phyloP scores from a whole-genome alignment of 2,797 vertebrate species.

The Lophius americanus region DNA sequence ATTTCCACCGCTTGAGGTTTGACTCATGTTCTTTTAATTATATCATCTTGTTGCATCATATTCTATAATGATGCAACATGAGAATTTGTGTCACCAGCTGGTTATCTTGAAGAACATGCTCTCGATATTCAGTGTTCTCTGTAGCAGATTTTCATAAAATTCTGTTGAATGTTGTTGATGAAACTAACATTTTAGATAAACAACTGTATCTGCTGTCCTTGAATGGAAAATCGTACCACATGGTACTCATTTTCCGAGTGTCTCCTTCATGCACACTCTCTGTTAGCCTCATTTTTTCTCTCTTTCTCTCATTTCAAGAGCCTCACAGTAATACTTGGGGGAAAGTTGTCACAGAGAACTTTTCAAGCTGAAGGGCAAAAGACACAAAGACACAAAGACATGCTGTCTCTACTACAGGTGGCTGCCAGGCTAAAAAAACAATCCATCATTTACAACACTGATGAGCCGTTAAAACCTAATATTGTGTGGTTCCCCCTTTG shows the following conservation, averaged over 20 bases:
- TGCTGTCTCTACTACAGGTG: constrained; percentile 18
- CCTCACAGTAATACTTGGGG: constrained; percentile 22
- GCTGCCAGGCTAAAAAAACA: constrained; percentile 13
- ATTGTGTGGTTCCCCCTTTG: too few species aligned
- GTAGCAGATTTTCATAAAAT: background rate
- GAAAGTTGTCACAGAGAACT: constrained; percentile 28
- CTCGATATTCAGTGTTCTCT: background rate
- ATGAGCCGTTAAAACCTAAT: constrained; percentile 1
- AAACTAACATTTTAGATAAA: background rate
- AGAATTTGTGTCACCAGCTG: background rate
- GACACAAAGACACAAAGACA: constrained; percentile 34
- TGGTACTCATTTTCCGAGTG: background rate
- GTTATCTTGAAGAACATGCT: background rate
- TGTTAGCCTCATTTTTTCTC: constrained; percentile 12
- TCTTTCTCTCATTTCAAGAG: constrained; percentile 43
- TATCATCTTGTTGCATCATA: background rate
- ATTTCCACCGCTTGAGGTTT: background rate
- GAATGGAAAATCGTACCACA: constrained; percentile 9
- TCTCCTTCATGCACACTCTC: constrained; percentile 1
- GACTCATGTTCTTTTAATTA: background rate
- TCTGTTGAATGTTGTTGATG: background rate
- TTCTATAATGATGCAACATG: background rate
- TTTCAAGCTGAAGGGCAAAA: constrained; percentile 43
- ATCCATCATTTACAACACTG: constrained; percentile 6
- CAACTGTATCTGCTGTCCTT: constrained; percentile 2